Evolutionary conservation across 2,888 invertebrate species (phyloP), one percentile per base, ranked within the genome.

Genomic region (Dryocosmus kuriphilus): DNA sequence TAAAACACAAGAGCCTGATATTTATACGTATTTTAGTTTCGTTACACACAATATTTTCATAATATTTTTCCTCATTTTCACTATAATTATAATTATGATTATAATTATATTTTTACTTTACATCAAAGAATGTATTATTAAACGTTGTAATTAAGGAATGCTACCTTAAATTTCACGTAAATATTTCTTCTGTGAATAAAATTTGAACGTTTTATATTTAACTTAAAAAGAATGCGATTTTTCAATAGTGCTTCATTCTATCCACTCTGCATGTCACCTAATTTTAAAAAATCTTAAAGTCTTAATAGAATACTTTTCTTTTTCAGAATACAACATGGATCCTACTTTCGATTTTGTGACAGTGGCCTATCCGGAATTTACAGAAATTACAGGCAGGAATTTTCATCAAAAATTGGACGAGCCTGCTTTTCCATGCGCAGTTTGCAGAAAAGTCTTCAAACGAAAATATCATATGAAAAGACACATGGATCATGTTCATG

Each of bases 381-480:
- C n/a, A 32, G 51, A 71, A 51, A 71, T 30, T 67, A 27, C 24
- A 14, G 46, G 27, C 71, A 71, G 30, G 22, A 32, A n/a, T 46
- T 51, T 30, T 32, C 51, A 71, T 11, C 27, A 27, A 8, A n/a
- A 19, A n/a, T 32, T 16, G 0, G n/a, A 71, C 3, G 71, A 71
- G 19, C 71, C 46, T 19, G 71, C 30, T 30, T 71, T 71, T 71
- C 51, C 71, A 35, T 97, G 97, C 89, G 93, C 93, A 46, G 92
- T 94, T 77, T 97, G 97, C 87, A 93, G 94, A 38, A 94, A 94
- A 85, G 94, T 94, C 80, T 97, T 97, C 90, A 96, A 95, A 1
- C 92, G 97, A 77, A 95, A 94, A 80, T 95, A 96, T 85, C 96
- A 97, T 91, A 93, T 97, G 61, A 92, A 95, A 81, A 92, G 96